These are phyloP conservation scores for Oryzias sinensis DNA, from an alignment of 2,797 vertebrate genomes.

Conservation along the genomic window DNA sequence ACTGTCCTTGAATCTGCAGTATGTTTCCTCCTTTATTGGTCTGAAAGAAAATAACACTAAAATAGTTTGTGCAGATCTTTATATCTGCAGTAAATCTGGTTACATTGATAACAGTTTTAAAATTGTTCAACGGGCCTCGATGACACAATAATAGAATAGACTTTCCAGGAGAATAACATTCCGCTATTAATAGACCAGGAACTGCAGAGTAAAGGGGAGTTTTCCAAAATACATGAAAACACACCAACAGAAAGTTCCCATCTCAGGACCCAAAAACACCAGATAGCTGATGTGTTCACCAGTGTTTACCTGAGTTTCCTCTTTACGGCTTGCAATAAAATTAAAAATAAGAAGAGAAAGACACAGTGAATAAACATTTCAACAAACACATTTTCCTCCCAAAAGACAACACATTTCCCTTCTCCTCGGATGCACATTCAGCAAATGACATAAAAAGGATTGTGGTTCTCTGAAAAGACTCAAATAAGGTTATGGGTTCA, in stretches of 20 bases:
- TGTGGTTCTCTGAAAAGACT: constrained; percentile 44
- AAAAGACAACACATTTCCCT: constrained; percentile 46
- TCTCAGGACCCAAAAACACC: constrained; percentile 24
- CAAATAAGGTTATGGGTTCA: constrained; percentile 29
- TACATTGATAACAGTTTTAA: constrained; percentile 56
- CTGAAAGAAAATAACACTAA: constrained; percentile 39
- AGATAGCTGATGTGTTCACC: constrained; percentile 16
- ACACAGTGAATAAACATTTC: constrained; percentile 3
- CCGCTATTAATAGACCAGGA: constrained; percentile 54
- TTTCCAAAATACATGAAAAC: constrained; percentile 27
- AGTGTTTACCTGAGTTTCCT: constrained; percentile 68
- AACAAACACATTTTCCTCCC: background rate
- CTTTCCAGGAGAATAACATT: constrained; percentile 60
- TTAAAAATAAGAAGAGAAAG: constrained; percentile 32
- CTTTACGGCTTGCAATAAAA: constrained; percentile 57
- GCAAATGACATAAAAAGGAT: constrained; percentile 31
- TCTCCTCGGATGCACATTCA: constrained; percentile 46
- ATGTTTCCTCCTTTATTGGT: constrained; percentile 19
- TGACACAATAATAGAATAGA: constrained; percentile 43
- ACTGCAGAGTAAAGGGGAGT: constrained; percentile 31
- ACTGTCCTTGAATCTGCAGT: constrained; percentile 17
- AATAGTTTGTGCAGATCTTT: constrained; percentile 45
- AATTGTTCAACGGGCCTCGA: constrained; percentile 48
- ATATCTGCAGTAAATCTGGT: constrained; percentile 57
- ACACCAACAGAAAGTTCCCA: constrained; percentile 18